These are phyloP conservation scores for Luperina testacea DNA, from an alignment of 2,888 invertebrate species.

Conservation along the genomic window DNA sequence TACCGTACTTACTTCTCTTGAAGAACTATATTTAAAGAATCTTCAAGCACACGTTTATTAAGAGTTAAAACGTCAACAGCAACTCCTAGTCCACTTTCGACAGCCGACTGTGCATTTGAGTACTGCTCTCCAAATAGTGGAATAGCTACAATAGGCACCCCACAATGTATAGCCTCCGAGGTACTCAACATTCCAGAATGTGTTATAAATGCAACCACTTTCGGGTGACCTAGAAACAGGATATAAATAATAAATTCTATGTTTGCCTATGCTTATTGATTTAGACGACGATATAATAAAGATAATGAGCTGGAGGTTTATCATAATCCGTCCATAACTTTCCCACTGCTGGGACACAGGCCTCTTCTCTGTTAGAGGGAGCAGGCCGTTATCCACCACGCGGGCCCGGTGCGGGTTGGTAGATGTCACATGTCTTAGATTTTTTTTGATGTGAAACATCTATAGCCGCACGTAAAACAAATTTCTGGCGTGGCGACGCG, in stretches of 20 bases:
- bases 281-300: neutral
- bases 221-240: slow-evolving; percentile 69
- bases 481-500: too few species aligned
- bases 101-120: slow-evolving; percentile 84
- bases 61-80: slow-evolving; percentile 73
- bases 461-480: too few species aligned
- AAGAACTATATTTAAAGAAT: slow-evolving; percentile 49
- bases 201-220: slow-evolving; percentile 86
- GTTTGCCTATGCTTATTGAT: neutral
- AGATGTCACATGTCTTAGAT: too few species aligned
- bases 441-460: too few species aligned
- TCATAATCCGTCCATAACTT: too few species aligned
- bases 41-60: slow-evolving; percentile 44
- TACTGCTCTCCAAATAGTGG: slow-evolving; percentile 90
- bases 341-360: too few species aligned
- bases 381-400: too few species aligned
- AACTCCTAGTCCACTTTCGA: slow-evolving; percentile 84
- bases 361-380: too few species aligned
- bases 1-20: slow-evolving; percentile 44
- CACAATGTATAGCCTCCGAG: slow-evolving; percentile 85
- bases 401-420: too few species aligned
- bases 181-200: slow-evolving; percentile 89
- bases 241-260: slow-evolving; percentile 71
- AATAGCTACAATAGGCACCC: slow-evolving; percentile 82
- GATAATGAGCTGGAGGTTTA: neutral